Base-by-base conservation (phyloP, 92 coral and sea anemone genomes). In the Desmophyllum pertusum region DNA sequence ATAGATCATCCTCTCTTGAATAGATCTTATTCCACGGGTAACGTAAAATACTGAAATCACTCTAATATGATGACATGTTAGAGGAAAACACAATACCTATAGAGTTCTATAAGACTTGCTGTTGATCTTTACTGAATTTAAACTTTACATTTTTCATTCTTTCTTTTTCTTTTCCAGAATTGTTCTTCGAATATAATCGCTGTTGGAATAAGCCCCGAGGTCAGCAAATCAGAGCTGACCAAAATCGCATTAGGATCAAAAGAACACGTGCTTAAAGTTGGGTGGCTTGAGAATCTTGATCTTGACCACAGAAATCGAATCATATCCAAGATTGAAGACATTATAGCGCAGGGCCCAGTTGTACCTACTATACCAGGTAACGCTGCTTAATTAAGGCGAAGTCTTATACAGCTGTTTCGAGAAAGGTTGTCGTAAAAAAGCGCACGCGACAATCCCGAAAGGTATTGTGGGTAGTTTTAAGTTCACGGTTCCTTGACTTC, bases 171-270 rank as follows among this genome's bases (percentile, higher is more conserved):
- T 4, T 62, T 66, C 10, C 55, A 79, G 83, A 45, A 65, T 45
- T 52, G 23, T 10, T 39, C 83, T 9, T 66, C 61, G 21, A 79
- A 79, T 14, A 52, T 79, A 43, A 79, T 79, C 70, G 83, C 83
- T 31, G 83, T 79, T 42, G 83, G 83, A 79, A 30, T 79, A 0
- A 64, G 36, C 19, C 9, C 40, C 3, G 45, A 65, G 40, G 75
- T 79, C 55, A 64, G 83, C 39, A 46, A 33, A 67, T 29, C 83
- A 30, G 83, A 79, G 62, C 75, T 79, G 64, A 31, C 31, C 36
- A 65, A 79, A 45, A 79, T 79, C 29, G 75, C 83, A 19, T 37
- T 79, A 8, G 83, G 83, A 29, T 19, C 72, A 11, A 10, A 59
- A 2, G 83, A 79, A 3, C 83, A 39, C 74, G 83, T 79, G 74